Percentiles rank a stretch among this genome's conserved stretches.
Evolutionary conservation across 2,113 vertebrate genomes (phyloP).

Genomic region (Hiodon tergisus): DNA sequence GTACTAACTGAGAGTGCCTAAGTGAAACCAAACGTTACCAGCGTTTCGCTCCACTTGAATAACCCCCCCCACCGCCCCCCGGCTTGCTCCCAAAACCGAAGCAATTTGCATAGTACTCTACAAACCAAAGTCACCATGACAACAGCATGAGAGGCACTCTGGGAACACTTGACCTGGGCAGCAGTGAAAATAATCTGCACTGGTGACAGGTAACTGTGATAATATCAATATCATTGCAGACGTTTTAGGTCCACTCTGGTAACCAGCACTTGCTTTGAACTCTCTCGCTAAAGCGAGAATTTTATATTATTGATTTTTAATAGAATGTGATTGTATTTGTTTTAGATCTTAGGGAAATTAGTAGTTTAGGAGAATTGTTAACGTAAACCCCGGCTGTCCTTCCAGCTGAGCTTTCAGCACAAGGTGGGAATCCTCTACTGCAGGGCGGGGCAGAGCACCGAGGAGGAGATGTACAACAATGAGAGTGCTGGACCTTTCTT

Average conservation of each 20-base stretch:
- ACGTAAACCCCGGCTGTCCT: slow-evolving; percentile 16
- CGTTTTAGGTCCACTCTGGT: not conserved
- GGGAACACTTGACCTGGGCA: slow-evolving; percentile 25
- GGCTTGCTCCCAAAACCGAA: not conserved
- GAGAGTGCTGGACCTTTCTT: slow-evolving; percentile 75
- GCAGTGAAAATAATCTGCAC: not conserved
- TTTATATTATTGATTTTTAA: no score
- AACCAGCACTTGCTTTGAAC: not conserved
- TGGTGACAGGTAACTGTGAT: not conserved
- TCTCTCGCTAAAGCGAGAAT: not conserved
- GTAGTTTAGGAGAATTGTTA: no score
- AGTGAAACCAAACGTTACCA: no score
- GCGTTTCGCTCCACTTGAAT: not conserved
- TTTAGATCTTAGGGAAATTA: no score
- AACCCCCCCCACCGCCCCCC: not conserved
- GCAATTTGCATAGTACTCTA: not conserved
- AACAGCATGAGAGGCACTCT: slow-evolving; percentile 26
- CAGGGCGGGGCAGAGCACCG: slow-evolving; percentile 74
- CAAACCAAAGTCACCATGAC: slow-evolving; percentile 27
- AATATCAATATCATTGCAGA: not conserved
- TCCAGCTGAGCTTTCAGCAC: slow-evolving; percentile 82
- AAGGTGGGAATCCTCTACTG: slow-evolving; percentile 81
- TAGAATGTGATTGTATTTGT: no score
- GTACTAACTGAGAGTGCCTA: no score
- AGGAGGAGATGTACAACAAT: slow-evolving; percentile 85